Conservation (phyloP, 1,140 invertebrate species). For the Anoplolepis gracilipes region DNA sequence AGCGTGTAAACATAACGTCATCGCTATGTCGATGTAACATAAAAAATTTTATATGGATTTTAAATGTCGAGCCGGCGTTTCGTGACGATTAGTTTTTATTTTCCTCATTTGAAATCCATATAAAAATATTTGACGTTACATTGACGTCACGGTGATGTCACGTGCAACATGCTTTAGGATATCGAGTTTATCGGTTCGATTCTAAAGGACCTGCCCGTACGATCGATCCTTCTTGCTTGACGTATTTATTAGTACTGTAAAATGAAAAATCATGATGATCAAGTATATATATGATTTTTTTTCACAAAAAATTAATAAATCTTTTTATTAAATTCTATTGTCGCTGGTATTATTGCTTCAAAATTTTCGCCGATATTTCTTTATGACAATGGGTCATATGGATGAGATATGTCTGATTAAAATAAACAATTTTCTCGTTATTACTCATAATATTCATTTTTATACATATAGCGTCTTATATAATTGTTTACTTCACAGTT, state of each 20-base stretch:
- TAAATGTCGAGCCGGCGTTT: too few species aligned
- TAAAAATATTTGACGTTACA: too few species aligned
- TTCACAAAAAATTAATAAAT: not conserved
- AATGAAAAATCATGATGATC: constrained; percentile 17
- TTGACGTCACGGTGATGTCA: too few species aligned
- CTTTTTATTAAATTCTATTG: not conserved
- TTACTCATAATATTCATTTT: constrained; percentile 21
- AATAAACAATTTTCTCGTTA: constrained; percentile 23
- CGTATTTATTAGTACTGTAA: not conserved
- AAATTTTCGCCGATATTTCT: not conserved
- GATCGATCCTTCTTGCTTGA: constrained; percentile 6
- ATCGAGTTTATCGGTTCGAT: constrained; percentile 9
- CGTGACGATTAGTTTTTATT: too few species aligned
- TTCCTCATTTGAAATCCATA: too few species aligned
- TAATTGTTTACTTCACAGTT: constrained; percentile 37
- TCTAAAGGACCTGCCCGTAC: not conserved
- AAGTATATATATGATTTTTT: not conserved
- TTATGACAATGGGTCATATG: not conserved
- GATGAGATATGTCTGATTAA: constrained; percentile 12
- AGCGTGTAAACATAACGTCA: too few species aligned
- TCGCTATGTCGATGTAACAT: too few species aligned
- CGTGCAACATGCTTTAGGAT: not conserved
- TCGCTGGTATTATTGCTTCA: not conserved
- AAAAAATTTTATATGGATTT: too few species aligned
- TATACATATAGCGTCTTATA: constrained; percentile 7